Evolutionary conservation across 2,888 invertebrate genomes (phyloP), one percentile per base, ranked within the genome.

Genomic region (Notodonta ziczac): DNA sequence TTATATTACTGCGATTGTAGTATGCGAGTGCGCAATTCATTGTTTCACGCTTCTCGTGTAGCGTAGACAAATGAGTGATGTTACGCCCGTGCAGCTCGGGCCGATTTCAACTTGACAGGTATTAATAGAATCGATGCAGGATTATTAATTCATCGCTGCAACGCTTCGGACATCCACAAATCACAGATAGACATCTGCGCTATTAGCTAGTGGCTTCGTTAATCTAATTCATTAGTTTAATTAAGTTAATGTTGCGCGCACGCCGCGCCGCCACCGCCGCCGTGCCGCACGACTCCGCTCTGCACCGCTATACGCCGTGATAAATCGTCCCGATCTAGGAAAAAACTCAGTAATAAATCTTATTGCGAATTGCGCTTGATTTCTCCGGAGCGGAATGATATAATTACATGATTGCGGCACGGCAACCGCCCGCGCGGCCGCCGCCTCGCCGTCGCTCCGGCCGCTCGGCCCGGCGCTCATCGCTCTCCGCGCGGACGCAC

Each of bases 171-270:
- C 76, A 67, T 57, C 61, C 70, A 70, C 70, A 63, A 72, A 68
- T 77, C 72, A 68, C 69, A 58, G 73, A 79, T 73, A 70, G 68
- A 70, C 78, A 67, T 62, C 61, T 58, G 63, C 65, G 62, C 63
- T 65, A 72, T 68, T 70, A 60, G 66, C 54, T 52, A 35, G 59
- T 66, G 65, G 70, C 73, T 70, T 60, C 71, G 75, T 73, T 82
- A 77, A 78, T 82, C 76, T 76, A 78, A 85, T 85, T 86, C 81
- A 85, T 87, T 86, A 81, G 77, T 70, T 78, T 84, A 86, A 87
- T 87, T 80, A 83, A 81, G 81, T 76, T 81, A 83, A 82, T 82
- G 82, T 68, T 56, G 66, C 56, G 70, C 63, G 74, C 84, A 80
- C 81, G 79, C 64, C 51, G 58, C 63, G 8, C 57, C 44, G 52